A percentile compares a stretch with the other conserved stretches of the same genome.
These are phyloP conservation scores for Drosophila sulfurigaster DNA, from an alignment of 1,140 invertebrate species.

Conservation along the genomic window DNA sequence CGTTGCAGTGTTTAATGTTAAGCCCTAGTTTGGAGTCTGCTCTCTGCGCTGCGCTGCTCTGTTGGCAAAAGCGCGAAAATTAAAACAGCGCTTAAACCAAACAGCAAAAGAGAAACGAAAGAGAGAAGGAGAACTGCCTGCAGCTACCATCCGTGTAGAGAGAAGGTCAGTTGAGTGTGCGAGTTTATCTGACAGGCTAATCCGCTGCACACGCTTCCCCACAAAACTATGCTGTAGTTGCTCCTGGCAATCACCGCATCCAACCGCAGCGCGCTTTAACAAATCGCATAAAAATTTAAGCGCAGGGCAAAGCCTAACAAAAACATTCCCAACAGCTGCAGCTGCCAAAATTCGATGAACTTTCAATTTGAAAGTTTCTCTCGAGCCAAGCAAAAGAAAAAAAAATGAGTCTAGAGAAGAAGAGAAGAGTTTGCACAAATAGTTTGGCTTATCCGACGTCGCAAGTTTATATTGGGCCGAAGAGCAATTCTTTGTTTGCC, in stretches of 20 bases:
- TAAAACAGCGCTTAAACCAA: constrained; percentile 33
- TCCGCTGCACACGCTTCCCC: constrained; percentile 35
- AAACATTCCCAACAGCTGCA: constrained; percentile 27
- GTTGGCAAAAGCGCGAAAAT: constrained; percentile 36
- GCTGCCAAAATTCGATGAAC: constrained; percentile 60
- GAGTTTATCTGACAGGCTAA: constrained; percentile 55
- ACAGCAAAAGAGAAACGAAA: neutral
- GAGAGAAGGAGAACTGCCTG: constrained; percentile 11
- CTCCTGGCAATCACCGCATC: neutral
- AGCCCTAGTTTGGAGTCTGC: constrained; percentile 38
- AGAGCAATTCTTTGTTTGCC: constrained; percentile 59
- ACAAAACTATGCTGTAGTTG: neutral
- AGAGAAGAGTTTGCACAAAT: constrained; percentile 32
- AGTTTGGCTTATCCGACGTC: constrained; percentile 58
- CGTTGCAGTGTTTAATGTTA: constrained; percentile 74
- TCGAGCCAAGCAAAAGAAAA: neutral
- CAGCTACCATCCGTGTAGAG: neutral
- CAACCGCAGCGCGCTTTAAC: constrained; percentile 8
- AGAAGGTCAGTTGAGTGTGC: constrained; percentile 37
- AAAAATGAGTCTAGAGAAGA: neutral
- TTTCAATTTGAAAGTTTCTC: constrained; percentile 72
- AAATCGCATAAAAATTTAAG: constrained; percentile 27
- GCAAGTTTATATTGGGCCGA: constrained; percentile 50
- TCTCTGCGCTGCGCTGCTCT: neutral
- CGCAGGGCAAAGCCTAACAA: constrained; percentile 7